Evolutionary conservation across 2,888 invertebrate species (phyloP).

Genomic region (Limulus polyphemus): DNA sequence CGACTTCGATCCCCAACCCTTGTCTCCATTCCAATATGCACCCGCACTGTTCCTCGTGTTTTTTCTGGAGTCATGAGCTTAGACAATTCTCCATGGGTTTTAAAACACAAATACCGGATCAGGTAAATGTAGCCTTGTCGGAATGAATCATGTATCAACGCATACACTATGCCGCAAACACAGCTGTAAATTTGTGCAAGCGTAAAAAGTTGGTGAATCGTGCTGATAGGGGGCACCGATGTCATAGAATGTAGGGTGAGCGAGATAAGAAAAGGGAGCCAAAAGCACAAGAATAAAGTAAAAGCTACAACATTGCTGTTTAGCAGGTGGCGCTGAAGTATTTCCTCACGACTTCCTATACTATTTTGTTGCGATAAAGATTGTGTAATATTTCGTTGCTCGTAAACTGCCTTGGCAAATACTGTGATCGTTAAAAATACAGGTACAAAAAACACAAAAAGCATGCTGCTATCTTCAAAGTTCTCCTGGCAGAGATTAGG

Average conservation of each 20-base stretch:
- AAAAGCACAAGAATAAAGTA: slow-evolving; percentile 20
- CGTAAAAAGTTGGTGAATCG: slow-evolving; percentile 15
- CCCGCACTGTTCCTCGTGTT: slow-evolving; percentile 21
- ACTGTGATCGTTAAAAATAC: slow-evolving; percentile 11
- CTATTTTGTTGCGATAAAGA: slow-evolving; percentile 17
- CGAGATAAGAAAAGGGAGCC: slow-evolving; percentile 20
- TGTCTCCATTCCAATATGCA: slow-evolving; percentile 24
- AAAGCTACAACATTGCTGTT: slow-evolving; percentile 22
- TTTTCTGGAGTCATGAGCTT: slow-evolving; percentile 23
- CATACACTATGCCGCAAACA: slow-evolving; percentile 21
- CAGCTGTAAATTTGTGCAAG: slow-evolving; percentile 21
- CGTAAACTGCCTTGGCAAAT: slow-evolving; percentile 14
- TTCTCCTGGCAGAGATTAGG: slow-evolving; percentile 15
- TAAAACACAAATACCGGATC: slow-evolving; percentile 24
- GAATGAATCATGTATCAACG: slow-evolving; percentile 21
- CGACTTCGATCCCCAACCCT: slow-evolving; percentile 16
- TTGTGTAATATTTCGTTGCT: slow-evolving; percentile 12
- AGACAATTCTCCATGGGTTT: slow-evolving; percentile 23
- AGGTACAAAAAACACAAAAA: slow-evolving; percentile 17
- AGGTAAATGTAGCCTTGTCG: slow-evolving; percentile 22
- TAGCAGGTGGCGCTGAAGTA: slow-evolving; percentile 19
- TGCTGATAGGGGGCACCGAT: not conserved
- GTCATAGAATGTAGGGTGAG: not conserved
- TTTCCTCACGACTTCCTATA: slow-evolving; percentile 21
- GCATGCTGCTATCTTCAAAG: slow-evolving; percentile 17